Conservation (phyloP, 2,888 invertebrate genomes). For the Polymixis lichenea region DNA sequence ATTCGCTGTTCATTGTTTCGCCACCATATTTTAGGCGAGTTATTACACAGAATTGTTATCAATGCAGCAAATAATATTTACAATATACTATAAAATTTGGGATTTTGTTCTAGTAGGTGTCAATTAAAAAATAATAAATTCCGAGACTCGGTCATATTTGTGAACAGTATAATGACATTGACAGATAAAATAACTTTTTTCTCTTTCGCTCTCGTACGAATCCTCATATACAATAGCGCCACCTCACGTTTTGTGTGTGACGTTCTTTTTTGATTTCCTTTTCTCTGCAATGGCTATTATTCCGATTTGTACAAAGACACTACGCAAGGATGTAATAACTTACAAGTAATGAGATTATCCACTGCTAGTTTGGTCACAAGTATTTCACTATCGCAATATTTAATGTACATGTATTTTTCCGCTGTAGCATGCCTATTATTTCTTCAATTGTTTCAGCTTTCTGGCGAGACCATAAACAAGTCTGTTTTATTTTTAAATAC, state of each 20-base stretch:
- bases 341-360: slow-evolving; percentile 68
- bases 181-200: slow-evolving; percentile 66
- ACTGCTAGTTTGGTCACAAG: slow-evolving; percentile 65
- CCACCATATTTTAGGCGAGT: slow-evolving; percentile 10
- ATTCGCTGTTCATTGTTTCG: slow-evolving; percentile 32
- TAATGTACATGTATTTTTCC: slow-evolving; percentile 65
- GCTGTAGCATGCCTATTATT: slow-evolving; percentile 71
- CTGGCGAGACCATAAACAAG: slow-evolving; percentile 67
- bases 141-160: slow-evolving; percentile 67
- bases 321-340: slow-evolving; percentile 58
- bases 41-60: slow-evolving; percentile 12
- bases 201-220: slow-evolving; percentile 69
- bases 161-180: slow-evolving; percentile 71
- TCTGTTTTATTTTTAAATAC: slow-evolving; percentile 38
- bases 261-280: slow-evolving; percentile 68
- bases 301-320: slow-evolving; percentile 51
- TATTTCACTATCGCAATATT: slow-evolving; percentile 65
- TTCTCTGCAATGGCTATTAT: slow-evolving; percentile 66
- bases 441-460: slow-evolving; percentile 77
- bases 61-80: slow-evolving; percentile 30
- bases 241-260: slow-evolving; percentile 65
- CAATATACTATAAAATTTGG: slow-evolving; percentile 42
- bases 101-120: slow-evolving; percentile 59
- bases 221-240: slow-evolving; percentile 68
- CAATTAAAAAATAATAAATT: slow-evolving; percentile 67